These are phyloP conservation scores for Nephrotoma flavescens DNA, from an alignment of 2,888 invertebrate genomes.

Conservation along the genomic window DNA sequence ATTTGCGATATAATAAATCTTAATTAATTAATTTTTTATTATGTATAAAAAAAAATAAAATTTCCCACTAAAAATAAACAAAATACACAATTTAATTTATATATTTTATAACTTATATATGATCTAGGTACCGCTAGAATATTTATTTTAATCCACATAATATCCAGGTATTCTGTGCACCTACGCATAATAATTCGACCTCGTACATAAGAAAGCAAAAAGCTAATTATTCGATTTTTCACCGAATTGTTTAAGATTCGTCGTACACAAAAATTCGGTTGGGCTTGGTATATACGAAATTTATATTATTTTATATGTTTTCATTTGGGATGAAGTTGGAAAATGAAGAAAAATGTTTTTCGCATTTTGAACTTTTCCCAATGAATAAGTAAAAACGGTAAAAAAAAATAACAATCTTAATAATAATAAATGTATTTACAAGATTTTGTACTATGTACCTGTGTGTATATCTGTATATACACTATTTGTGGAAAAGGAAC, in stretches of 20 bases:
- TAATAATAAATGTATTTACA: not conserved
- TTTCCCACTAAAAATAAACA: not conserved
- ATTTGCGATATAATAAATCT: not conserved
- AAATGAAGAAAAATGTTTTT: not conserved
- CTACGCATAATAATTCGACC: not conserved
- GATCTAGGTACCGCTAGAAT: not conserved
- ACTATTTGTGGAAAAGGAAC: not conserved
- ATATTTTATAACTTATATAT: no score
- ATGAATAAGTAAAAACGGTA: not conserved
- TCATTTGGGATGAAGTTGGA: not conserved
- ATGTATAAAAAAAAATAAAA: not conserved
- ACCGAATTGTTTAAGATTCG: not conserved
- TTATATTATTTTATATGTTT: not conserved
- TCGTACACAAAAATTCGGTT: not conserved
- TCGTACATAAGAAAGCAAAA: not conserved
- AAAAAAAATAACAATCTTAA: not conserved
- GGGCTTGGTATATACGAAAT: not conserved
- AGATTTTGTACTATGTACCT: not conserved
- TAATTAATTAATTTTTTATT: not conserved
- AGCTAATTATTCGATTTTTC: not conserved
- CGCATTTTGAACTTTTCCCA: not conserved
- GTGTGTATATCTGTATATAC: not conserved
- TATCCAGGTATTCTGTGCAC: not conserved
- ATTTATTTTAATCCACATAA: not conserved
- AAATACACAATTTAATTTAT: not conserved